phyloP scores from a whole-genome alignment of 2,113 vertebrate genomes.

The Phocoena sinus region DNA sequence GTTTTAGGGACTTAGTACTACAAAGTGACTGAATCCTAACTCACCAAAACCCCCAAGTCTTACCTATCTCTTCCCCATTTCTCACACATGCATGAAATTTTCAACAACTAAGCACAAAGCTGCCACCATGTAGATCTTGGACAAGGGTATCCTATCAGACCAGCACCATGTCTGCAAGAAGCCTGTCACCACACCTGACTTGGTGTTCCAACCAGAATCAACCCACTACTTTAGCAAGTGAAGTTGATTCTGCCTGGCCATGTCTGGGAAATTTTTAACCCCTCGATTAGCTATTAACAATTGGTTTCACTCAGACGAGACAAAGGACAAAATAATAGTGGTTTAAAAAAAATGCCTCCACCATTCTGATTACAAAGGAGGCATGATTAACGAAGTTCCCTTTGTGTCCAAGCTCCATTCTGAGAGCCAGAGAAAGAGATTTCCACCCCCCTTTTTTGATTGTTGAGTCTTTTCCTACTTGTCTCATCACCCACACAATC shows the following conservation, averaged over 20 bases:
- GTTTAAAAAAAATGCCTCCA: slow-evolving; percentile 48
- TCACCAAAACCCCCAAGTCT: neutral
- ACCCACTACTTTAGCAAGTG: neutral
- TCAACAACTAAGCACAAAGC: neutral
- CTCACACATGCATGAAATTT: neutral
- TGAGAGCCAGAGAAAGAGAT: slow-evolving; percentile 35
- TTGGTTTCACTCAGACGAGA: slow-evolving; percentile 52
- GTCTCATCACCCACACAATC: slow-evolving; percentile 72
- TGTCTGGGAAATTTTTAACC: slow-evolving; percentile 63
- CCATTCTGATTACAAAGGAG: slow-evolving; percentile 61
- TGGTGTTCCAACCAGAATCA: neutral
- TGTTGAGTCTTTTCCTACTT: slow-evolving; percentile 60
- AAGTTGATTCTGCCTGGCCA: slow-evolving; percentile 13
- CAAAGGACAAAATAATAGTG: slow-evolving; percentile 47
- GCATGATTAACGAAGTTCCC: slow-evolving; percentile 63
- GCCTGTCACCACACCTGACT: neutral
- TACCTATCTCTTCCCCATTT: neutral
- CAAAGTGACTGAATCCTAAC: neutral
- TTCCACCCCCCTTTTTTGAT: slow-evolving; percentile 21
- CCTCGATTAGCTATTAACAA: slow-evolving; percentile 46
- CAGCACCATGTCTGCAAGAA: neutral
- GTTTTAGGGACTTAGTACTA: neutral
- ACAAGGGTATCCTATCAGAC: neutral
- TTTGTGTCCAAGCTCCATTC: slow-evolving; percentile 67
- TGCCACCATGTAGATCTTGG: neutral